Evolutionary conservation across 2,888 invertebrate species (phyloP), one percentile per base, ranked within the genome.

Genomic region (Drepana falcataria): DNA sequence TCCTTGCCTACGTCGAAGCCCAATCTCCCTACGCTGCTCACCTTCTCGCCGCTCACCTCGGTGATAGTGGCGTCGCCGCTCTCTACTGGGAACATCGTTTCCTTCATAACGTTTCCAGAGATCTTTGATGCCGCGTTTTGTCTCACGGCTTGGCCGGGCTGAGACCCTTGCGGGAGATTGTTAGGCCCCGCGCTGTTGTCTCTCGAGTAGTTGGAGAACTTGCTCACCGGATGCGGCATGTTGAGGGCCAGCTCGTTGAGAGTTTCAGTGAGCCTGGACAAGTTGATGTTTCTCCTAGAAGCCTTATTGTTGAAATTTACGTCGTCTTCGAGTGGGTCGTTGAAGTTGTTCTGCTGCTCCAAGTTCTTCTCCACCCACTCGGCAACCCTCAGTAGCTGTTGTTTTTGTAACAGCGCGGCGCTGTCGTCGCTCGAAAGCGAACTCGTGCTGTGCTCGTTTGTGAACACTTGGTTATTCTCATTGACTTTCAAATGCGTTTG

Each of bases 331-430:
- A 87, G 60, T 2, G 85, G 88, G 64, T 90, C 90, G 47, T 85
- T 87, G 53, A 83, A 83, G 64, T 79, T 91, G 53, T 88, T 91
- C 58, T 90, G 91, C 58, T 88, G 91, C 57, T 91, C 91, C 72
- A 93, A 77, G 68, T 93, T 94, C 65, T 93, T 93, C 75, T 95
- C 94, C 34, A 96, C 95, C 95, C 95, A 95, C 68, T 96, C 95
- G 0, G 95, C 95, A 7, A 96, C 95, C 64, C 95, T 88, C 34
- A 93, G 93, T 60, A 95, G 72, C 59, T 95, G 94, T 59, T 93
- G 93, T 35, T 93, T 92, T 54, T 93, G 91, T 55, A 93, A 66
- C 61, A 93, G 67, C 2, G 93, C 92, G 44, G 91, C 91, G 60
- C 91, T 91, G 54, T 92, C 91, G 53, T 92, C 91, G 59, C 91